Conservation (phyloP, 2,113 vertebrate genomes). For the Odontesthes bonariensis region DNA sequence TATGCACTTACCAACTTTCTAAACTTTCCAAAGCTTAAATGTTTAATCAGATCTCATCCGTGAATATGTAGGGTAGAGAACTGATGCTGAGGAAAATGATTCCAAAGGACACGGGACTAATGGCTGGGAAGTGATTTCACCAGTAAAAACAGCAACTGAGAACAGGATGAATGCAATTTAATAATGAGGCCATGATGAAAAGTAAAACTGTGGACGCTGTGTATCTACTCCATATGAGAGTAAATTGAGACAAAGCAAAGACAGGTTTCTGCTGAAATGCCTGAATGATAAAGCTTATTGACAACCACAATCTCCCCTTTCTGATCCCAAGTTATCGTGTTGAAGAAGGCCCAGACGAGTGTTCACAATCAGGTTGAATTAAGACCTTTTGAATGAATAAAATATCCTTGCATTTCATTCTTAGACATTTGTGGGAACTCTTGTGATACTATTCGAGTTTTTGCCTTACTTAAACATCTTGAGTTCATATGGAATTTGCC, state of each 20-base stretch:
- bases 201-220: no score
- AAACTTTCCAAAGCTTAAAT: slow-evolving; percentile 52
- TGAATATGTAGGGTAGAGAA: slow-evolving; percentile 38
- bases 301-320: no score
- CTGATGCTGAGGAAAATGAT: not conserved
- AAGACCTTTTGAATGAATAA: not conserved
- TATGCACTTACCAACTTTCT: slow-evolving; percentile 44
- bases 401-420: no score
- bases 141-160: not conserved
- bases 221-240: not conserved
- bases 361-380: not conserved
- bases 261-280: not conserved
- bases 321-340: not conserved
- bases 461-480: no score
- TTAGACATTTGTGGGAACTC: no score
- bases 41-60: slow-evolving; percentile 49
- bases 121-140: not conserved
- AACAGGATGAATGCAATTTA: no score
- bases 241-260: not conserved
- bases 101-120: no score
- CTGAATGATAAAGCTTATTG: slow-evolving; percentile 1
- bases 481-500: no score
- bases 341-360: no score
- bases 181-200: no score
- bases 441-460: no score